Conservation (phyloP, 2,113 vertebrate species). For the Semicossyphus pulcher region DNA sequence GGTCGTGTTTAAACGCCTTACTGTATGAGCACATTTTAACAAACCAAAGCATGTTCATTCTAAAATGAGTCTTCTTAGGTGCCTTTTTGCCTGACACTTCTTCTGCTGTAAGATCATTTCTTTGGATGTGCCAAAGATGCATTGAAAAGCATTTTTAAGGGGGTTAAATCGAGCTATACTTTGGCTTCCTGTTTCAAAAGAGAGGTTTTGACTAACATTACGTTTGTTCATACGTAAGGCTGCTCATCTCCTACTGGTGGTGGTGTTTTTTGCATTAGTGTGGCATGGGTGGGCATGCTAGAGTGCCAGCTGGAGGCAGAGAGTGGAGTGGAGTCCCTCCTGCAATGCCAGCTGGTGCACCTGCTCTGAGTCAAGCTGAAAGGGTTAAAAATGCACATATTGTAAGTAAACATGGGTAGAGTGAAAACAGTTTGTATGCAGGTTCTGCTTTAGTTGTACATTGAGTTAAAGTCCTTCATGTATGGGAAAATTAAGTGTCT, state of each 20-base stretch:
- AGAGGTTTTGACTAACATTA: background rate
- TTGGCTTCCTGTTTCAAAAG: background rate
- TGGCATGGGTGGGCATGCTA: constrained; percentile 38
- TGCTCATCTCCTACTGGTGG: too few relatives aligned
- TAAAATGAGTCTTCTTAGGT: background rate
- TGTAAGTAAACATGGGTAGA: constrained; percentile 13
- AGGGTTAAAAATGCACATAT: constrained; percentile 46
- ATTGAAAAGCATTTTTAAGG: too few relatives aligned
- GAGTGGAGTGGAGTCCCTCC: constrained; percentile 53
- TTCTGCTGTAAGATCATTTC: background rate
- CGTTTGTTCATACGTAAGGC: background rate
- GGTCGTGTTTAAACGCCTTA: background rate
- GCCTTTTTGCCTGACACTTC: background rate
- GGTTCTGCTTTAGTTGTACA: too few relatives aligned
- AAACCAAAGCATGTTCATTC: background rate
- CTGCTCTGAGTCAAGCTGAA: constrained; percentile 31
- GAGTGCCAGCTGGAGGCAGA: constrained; percentile 62
- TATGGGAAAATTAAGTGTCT: background rate
- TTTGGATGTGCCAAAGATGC: too few relatives aligned
- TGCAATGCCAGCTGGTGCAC: constrained; percentile 66
- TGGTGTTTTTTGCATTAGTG: constrained; percentile 21
- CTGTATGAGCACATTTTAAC: background rate
- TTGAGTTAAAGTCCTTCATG: background rate
- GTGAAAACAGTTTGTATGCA: constrained; percentile 4
- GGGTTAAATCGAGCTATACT: background rate